These are phyloP conservation scores for Neotoma lepida DNA, from an alignment of 2,113 vertebrate species.

Conservation along the genomic window DNA sequence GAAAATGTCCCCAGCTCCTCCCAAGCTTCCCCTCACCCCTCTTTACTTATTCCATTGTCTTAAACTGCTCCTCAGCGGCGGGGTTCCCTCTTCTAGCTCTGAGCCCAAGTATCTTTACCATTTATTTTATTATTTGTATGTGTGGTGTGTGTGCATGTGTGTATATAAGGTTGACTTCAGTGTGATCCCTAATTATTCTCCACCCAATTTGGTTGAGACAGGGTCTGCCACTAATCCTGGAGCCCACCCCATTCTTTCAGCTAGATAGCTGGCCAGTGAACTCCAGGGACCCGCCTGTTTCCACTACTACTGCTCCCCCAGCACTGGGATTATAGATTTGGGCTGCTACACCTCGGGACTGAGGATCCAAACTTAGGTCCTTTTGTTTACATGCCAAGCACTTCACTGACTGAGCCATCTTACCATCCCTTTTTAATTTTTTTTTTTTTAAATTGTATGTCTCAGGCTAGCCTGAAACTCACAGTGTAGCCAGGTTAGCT, in stretches of 20 bases:
- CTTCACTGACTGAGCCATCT: background rate
- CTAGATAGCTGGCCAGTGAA: background rate
- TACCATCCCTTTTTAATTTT: background rate
- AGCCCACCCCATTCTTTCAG: background rate
- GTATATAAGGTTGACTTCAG: background rate
- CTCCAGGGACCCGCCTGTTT: background rate
- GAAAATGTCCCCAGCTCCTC: background rate
- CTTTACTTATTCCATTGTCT: background rate
- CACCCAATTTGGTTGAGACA: background rate
- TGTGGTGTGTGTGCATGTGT: background rate
- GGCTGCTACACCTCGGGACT: background rate
- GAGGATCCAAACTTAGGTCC: background rate
- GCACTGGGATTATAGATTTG: background rate
- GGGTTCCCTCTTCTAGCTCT: background rate
- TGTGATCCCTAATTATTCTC: background rate
- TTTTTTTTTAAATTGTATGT: background rate
- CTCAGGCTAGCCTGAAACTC: background rate
- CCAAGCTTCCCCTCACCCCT: background rate
- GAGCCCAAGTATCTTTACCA: background rate
- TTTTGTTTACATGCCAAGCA: background rate
- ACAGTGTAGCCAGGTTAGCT: background rate
- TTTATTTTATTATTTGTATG: background rate
- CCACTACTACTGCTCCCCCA: background rate
- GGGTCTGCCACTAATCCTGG: background rate
- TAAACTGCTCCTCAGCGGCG: background rate